Percentiles rank a stretch among this genome's conserved stretches.
These are phyloP conservation scores for Molossus alvarezi DNA, from an alignment of 2,797 vertebrate genomes.

Conservation along the genomic window DNA sequence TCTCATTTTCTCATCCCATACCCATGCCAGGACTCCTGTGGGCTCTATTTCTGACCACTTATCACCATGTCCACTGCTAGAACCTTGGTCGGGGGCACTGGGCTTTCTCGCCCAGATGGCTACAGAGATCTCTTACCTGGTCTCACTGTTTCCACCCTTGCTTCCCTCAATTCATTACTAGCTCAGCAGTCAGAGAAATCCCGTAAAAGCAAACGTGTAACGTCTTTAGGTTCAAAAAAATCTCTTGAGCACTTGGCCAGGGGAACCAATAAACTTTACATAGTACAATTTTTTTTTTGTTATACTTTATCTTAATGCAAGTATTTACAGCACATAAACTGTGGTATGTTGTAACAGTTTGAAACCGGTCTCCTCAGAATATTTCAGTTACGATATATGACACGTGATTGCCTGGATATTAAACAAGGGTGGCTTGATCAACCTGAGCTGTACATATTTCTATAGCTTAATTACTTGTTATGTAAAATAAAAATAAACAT, in stretches of 20 bases:
- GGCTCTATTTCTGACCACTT: neutral
- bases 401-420: neutral
- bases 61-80: neutral
- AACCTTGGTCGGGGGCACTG: conserved; percentile 13
- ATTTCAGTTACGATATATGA: neutral
- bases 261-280: neutral
- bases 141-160: neutral
- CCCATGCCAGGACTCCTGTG: neutral
- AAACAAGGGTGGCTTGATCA: neutral
- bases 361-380: conserved; percentile 2
- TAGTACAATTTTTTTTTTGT: neutral
- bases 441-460: conserved; percentile 18
- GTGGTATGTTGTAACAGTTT: neutral
- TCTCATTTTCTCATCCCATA: neutral
- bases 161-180: neutral
- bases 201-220: neutral
- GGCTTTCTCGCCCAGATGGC: neutral
- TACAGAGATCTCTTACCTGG: neutral
- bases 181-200: conserved; percentile 19
- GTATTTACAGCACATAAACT: conserved; percentile 9
- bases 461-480: neutral
- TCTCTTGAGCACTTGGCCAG: neutral
- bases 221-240: conserved; percentile 3
- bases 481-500: conserved; percentile 59
- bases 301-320: neutral